These are phyloP conservation scores for Schlechtendalia chinensis DNA, from an alignment of 1,140 invertebrate genomes.

Conservation along the genomic window DNA sequence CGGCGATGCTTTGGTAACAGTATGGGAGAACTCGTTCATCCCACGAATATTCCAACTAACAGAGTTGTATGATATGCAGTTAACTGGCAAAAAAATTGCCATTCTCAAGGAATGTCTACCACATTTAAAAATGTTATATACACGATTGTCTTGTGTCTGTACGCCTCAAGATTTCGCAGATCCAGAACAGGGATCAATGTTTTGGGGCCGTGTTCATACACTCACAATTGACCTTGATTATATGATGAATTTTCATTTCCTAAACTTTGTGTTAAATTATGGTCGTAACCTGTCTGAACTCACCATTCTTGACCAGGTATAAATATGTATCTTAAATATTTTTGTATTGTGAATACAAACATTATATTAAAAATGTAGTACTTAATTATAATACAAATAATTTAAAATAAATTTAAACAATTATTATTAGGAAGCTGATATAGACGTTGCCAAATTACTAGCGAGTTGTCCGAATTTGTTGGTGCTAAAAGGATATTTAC, in stretches of 20 bases:
- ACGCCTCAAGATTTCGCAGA: constrained; percentile 27
- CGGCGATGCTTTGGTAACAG: constrained; percentile 43
- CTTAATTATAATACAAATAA: not conserved
- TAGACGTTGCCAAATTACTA: constrained; percentile 29
- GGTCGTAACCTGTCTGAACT: constrained; percentile 24
- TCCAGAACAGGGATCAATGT: constrained; percentile 38
- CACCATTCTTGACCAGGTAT: constrained; percentile 30
- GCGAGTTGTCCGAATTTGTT: constrained; percentile 38
- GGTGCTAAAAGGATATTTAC: constrained; percentile 37
- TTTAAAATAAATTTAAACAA: too few relatives aligned
- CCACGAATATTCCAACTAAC: constrained; percentile 23
- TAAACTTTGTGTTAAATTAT: constrained; percentile 35
- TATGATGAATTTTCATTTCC: constrained; percentile 43
- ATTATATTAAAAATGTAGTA: not conserved
- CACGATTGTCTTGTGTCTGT: constrained; percentile 37
- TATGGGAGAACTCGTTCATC: constrained; percentile 11
- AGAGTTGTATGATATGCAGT: constrained; percentile 44
- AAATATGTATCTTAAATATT: not conserved
- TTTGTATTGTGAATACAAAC: not conserved
- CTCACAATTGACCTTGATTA: constrained; percentile 45
- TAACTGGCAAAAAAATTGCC: constrained; percentile 32
- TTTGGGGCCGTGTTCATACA: constrained; percentile 37
- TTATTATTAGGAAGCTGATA: constrained; percentile 36
- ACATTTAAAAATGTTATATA: constrained; percentile 40
- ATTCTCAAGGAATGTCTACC: constrained; percentile 34